phyloP scores from a whole-genome alignment of 2,113 vertebrate species.

The Sebastes schlegelii region DNA sequence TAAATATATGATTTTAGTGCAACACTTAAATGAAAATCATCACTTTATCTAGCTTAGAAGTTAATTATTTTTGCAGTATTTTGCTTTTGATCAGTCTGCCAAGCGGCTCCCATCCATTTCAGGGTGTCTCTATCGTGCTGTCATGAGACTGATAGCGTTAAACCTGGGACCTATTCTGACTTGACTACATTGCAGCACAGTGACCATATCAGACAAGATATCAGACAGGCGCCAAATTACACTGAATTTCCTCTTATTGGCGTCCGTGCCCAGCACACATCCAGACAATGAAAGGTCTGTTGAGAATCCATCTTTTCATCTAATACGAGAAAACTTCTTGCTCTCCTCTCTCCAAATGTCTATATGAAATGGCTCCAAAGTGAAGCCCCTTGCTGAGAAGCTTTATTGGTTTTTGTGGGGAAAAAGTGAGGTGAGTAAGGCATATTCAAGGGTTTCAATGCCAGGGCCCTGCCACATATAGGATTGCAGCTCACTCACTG shows the following conservation, averaged over 20 bases:
- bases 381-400: slow-evolving; percentile 29
- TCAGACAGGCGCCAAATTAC: slow-evolving; percentile 19
- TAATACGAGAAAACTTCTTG: slow-evolving; percentile 28
- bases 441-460: slow-evolving; percentile 39
- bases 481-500: slow-evolving; percentile 53
- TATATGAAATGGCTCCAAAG: slow-evolving; percentile 26
- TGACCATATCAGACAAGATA: slow-evolving; percentile 17
- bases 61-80: not conserved
- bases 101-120: not conserved
- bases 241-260: slow-evolving; percentile 6
- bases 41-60: not conserved
- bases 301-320: slow-evolving; percentile 41
- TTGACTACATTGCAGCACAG: slow-evolving; percentile 1
- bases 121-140: not conserved
- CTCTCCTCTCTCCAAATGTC: not conserved
- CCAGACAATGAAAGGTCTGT: slow-evolving; percentile 38
- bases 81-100: not conserved
- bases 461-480: slow-evolving; percentile 31
- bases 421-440: slow-evolving; percentile 22
- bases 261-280: slow-evolving; percentile 18
- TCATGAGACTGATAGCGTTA: not conserved
- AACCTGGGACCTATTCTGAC: slow-evolving; percentile 1
- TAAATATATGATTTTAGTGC: not conserved
- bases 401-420: slow-evolving; percentile 38
- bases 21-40: not conserved